Conservation (phyloP, 2,888 invertebrate genomes). For the Perizoma affinitatum region DNA sequence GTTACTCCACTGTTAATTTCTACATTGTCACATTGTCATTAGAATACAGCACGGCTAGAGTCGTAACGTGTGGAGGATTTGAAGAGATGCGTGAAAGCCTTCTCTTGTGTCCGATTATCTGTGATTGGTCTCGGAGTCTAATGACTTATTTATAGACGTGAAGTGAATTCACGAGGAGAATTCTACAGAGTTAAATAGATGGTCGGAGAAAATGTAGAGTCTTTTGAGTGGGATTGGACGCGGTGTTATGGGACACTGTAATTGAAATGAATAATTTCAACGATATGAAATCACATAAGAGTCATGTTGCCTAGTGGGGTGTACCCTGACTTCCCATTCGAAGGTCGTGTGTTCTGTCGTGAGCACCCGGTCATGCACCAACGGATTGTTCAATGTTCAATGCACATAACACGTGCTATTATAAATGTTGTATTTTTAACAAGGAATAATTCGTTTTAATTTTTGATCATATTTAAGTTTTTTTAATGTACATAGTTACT, state of each 20-base stretch:
- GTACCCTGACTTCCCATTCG: too few relatives aligned
- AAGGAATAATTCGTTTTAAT: too few relatives aligned
- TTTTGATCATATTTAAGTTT: too few relatives aligned
- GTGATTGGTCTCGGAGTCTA: slow-evolving; percentile 46
- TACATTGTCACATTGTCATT: slow-evolving; percentile 58
- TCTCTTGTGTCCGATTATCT: slow-evolving; percentile 52
- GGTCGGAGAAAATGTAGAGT: slow-evolving; percentile 21
- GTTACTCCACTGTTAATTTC: slow-evolving; percentile 6
- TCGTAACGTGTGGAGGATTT: slow-evolving; percentile 48
- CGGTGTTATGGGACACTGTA: slow-evolving; percentile 10
- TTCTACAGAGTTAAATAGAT: slow-evolving; percentile 22
- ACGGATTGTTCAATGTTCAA: too few relatives aligned
- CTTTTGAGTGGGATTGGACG: slow-evolving; percentile 8
- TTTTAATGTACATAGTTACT: too few relatives aligned
- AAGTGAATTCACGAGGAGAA: slow-evolving; percentile 27
- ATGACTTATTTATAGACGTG: slow-evolving; percentile 42
- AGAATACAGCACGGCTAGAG: slow-evolving; percentile 51
- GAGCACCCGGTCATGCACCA: too few relatives aligned
- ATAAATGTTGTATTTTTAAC: too few relatives aligned
- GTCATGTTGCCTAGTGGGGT: too few relatives aligned
- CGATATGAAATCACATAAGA: too few relatives aligned
- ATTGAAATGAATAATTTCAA: slow-evolving; percentile 5
- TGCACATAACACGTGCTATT: too few relatives aligned
- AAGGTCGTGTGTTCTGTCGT: too few relatives aligned
- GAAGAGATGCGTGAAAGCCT: slow-evolving; percentile 58